Percentiles rank a stretch among this genome's conserved stretches.
Evolutionary conservation across 2,113 vertebrate species (phyloP).

Genomic region (Pseudorectes ferrugineus): DNA sequence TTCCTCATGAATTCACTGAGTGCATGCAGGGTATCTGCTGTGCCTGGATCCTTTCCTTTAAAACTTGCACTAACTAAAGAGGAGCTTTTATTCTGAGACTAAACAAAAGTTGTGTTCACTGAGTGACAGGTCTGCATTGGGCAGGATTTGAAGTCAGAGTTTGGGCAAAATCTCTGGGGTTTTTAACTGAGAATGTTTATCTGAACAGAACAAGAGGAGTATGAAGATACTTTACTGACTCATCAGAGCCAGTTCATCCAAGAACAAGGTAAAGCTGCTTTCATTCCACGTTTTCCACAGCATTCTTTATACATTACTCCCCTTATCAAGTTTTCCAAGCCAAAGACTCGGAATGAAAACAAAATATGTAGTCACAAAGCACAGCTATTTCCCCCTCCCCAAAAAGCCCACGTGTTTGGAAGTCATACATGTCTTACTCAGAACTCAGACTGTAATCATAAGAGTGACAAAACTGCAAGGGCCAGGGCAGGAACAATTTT

Average conservation of each 20-base stretch:
- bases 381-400: background rate
- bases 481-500: background rate
- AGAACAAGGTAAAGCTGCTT: conserved; percentile 32
- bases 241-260: background rate
- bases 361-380: background rate
- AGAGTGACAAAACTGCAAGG: background rate
- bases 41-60: background rate
- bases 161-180: background rate
- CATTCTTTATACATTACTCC: background rate
- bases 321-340: background rate
- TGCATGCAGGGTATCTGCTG: background rate
- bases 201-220: background rate
- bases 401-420: background rate
- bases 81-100: background rate
- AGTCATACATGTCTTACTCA: background rate
- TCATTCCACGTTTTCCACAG: background rate
- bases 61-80: background rate
- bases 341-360: background rate
- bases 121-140: background rate
- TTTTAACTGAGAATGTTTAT: background rate
- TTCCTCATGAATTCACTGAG: background rate
- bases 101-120: background rate
- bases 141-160: background rate
- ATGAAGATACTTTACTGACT: background rate
- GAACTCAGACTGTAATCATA: background rate